Base-by-base conservation (phyloP, 2,797 vertebrate species). In the Mormyrus hasselquistii region DNA sequence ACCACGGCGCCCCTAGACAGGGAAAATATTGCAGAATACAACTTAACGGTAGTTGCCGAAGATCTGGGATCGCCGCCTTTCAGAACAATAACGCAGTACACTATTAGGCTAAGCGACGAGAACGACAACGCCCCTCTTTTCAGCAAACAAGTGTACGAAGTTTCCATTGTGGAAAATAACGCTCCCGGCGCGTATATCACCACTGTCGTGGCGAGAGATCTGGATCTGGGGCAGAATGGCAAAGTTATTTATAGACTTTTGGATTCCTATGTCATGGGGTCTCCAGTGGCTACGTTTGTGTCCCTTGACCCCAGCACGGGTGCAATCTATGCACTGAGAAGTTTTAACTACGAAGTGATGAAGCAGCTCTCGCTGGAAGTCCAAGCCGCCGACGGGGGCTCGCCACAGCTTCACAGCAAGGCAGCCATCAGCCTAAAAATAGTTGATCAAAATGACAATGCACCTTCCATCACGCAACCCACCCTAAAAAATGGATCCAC, bases 371-470 rank as follows among this genome's bases (percentile, higher is more conserved):
- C 99, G 90, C 92, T 99, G 53, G 95, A 96, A 86, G 93, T 99
- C 87, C 97, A 97, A 89, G 98, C 98, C 0, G 97, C 95, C 2
- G 98, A 99, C 1, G 96, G 97, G 6, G 98, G 98, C 1, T 96
- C 96, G 76, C 98, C 98, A 0, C 97, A 97, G 94, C 97, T 99
- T 49, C 97, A 97, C 93, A 97, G 96, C 93, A 97, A 94, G 47
- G 95, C 97, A 0, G 92, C 97, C 76, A 95, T 99, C 94, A 96
- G 96, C 50, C 95, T 99, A 89, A 96, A 96, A 90, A 96, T 99
- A 91, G 94, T 97, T 22, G 98, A 99, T 94, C 97, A 98, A 93
- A 99, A 99, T 0, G 98, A 99, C 93, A 98, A 99, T 90, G 94
- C 96, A 4, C 98, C 98, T 0, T 92, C 96, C 19, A 97, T 99